Evolutionary conservation across 2,797 vertebrate species (phyloP).

Genomic region (Argentina silus): DNA sequence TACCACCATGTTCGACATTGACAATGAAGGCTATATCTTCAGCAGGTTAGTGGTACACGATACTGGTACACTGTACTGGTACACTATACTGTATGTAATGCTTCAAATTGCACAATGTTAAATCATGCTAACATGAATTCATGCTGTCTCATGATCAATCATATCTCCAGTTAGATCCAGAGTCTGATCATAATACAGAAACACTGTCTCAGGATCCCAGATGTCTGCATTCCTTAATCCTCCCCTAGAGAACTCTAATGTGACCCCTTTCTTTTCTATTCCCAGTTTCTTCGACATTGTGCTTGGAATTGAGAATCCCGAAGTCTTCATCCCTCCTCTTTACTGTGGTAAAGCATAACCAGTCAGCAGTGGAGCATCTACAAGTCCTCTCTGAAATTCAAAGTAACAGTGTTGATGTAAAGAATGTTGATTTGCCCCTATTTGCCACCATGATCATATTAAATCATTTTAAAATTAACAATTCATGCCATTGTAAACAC

Average conservation of each 20-base stretch:
- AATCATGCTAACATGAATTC: too few relatives aligned
- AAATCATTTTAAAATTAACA: neutral
- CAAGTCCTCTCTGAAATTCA: neutral
- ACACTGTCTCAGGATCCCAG: too few relatives aligned
- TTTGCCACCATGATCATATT: neutral
- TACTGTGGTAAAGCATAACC: conserved; percentile 40
- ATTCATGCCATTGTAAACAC: neutral
- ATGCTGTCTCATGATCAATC: too few relatives aligned
- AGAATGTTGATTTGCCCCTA: neutral
- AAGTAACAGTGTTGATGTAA: neutral
- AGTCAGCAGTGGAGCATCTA: neutral
- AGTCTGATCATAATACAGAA: too few relatives aligned
- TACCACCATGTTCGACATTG: conserved; percentile 6
- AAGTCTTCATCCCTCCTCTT: conserved; percentile 52
- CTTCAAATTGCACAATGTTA: too few relatives aligned
- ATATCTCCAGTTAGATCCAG: too few relatives aligned
- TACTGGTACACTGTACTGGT: too few relatives aligned
- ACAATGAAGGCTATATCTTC: conserved; percentile 22
- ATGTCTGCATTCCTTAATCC: too few relatives aligned
- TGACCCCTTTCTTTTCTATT: neutral
- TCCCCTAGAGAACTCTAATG: too few relatives aligned
- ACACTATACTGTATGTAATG: too few relatives aligned
- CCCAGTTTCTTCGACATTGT: conserved; percentile 53
- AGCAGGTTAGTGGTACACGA: conserved; percentile 37
- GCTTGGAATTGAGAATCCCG: conserved; percentile 47